Evolutionary conservation across 1,140 invertebrate genomes (phyloP).

Genomic region (Zeugodacus cucurbitae): DNA sequence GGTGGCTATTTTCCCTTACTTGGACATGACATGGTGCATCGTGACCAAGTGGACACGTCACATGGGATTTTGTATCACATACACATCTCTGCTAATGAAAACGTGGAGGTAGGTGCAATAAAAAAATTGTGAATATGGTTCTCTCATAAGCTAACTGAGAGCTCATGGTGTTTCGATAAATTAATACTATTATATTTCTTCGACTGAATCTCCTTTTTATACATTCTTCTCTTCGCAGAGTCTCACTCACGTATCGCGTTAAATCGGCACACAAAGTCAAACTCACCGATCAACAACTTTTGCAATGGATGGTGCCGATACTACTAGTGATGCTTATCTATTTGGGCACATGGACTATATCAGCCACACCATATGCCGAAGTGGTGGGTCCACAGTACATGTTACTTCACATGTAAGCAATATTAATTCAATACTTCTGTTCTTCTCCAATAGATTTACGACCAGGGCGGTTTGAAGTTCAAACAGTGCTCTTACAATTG

Average conservation of each 20-base stretch:
- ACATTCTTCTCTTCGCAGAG: conserved; percentile 69
- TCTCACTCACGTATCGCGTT: conserved; percentile 92
- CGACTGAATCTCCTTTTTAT: neutral
- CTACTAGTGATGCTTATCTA: conserved; percentile 89
- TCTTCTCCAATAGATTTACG: conserved; percentile 70
- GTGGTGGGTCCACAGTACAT: conserved; percentile 67
- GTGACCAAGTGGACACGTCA: conserved; percentile 92
- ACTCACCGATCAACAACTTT: conserved; percentile 87
- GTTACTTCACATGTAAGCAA: neutral
- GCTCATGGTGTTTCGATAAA: too few species aligned
- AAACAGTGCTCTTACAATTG: conserved; percentile 91
- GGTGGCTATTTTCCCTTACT: conserved; percentile 88
- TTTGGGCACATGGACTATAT: conserved; percentile 88
- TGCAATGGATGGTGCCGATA: conserved; percentile 93
- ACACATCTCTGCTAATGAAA: conserved; percentile 91
- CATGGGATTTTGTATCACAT: conserved; percentile 91
- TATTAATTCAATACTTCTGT: neutral
- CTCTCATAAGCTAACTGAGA: too few species aligned
- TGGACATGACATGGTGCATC: conserved; percentile 84
- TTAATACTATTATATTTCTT: too few species aligned
- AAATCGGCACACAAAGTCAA: conserved; percentile 94
- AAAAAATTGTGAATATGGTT: neutral
- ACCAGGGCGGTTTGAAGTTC: conserved; percentile 80
- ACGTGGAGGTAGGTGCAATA: conserved; percentile 80
- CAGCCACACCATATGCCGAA: conserved; percentile 80